Evolutionary conservation across 2,113 vertebrate species (phyloP).

Genomic region (Ochotona princeps): DNA sequence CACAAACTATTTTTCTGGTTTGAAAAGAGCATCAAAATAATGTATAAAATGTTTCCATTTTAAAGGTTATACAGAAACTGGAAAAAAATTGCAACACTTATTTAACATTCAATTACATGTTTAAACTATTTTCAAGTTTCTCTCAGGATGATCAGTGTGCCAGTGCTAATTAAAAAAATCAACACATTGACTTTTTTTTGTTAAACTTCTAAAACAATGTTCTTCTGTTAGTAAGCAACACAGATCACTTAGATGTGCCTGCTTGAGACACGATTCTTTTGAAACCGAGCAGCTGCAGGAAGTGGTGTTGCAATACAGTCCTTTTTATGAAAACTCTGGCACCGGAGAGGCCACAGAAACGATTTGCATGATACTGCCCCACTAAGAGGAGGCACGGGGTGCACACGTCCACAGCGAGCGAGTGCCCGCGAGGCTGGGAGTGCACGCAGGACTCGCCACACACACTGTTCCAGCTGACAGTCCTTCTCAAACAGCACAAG

Average conservation of each 20-base stretch:
- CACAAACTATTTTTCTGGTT: slow-evolving; percentile 22
- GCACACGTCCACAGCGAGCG: neutral
- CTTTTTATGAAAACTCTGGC: slow-evolving; percentile 64
- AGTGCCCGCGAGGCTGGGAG: neutral
- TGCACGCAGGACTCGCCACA: neutral
- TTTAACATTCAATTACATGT: slow-evolving; percentile 2
- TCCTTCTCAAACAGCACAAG: slow-evolving; percentile 22
- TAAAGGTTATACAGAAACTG: slow-evolving; percentile 21
- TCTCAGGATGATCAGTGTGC: slow-evolving; percentile 18
- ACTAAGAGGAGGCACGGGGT: slow-evolving; percentile 16
- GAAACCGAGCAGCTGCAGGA: slow-evolving; percentile 70
- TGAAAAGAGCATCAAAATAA: slow-evolving; percentile 36
- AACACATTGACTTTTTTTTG: neutral
- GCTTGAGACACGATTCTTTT: slow-evolving; percentile 53
- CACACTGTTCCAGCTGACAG: neutral
- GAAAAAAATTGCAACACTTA: neutral
- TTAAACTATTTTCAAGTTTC: slow-evolving; percentile 33
- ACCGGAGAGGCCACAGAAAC: slow-evolving; percentile 67
- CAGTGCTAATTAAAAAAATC: slow-evolving; percentile 29
- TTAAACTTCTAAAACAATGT: slow-evolving; percentile 60
- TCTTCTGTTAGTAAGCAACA: slow-evolving; percentile 50
- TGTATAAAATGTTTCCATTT: slow-evolving; percentile 17
- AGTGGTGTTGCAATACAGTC: slow-evolving; percentile 57
- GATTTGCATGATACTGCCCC: slow-evolving; percentile 13
- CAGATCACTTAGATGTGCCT: slow-evolving; percentile 48